Evolutionary conservation across 2,113 vertebrate species (phyloP), one percentile per base, ranked within the genome.

Genomic region (Etheostoma spectabile): DNA sequence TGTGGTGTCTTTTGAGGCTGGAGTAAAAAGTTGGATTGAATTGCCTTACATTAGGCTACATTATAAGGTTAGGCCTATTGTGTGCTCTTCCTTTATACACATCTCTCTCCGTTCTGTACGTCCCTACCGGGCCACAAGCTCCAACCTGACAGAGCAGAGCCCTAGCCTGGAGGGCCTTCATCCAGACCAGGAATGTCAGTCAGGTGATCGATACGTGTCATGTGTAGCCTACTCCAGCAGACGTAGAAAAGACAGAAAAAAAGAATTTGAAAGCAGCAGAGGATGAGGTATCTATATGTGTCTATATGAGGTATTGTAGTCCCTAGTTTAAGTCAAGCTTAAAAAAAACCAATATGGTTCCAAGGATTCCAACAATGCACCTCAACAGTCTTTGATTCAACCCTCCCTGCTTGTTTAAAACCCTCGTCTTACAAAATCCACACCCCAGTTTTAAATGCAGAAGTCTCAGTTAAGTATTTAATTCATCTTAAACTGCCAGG

Each of bases 161-260:
- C 62, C 85, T n/a, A 55, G 56, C 59, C 85, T n/a, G 51, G 56
- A 84, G 79, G 61, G 70, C 79, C 79, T 33, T 79, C 67, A 49
- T 75, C 62, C 18, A 1, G 6, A 30, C 30, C 61, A 56, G 79
- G 79, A 82, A 89, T 86, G 77, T 62, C 63, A 53, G 66, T 49
- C 65, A 42, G 62, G 22, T 77, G 79, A 79, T 82, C 30, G 27
- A 70, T 68, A 42, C 2, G 14, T 22, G 56, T 83, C 53, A 30
- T 70, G 63, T 57, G 38, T 30, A 30, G 30, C 30, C 30, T 30
- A 30, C 30, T 30, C 4, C 30, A 30, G 30, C 30, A 30, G 64
- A 12, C 46, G 15, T 24, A 49, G 7, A 27, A 48, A 24, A 49
- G 48, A 46, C 15, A 5, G 3, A 12, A 19, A 61, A 27, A 33